Conservation (phyloP, 2,797 vertebrate species). For the Spinus pinus region DNA sequence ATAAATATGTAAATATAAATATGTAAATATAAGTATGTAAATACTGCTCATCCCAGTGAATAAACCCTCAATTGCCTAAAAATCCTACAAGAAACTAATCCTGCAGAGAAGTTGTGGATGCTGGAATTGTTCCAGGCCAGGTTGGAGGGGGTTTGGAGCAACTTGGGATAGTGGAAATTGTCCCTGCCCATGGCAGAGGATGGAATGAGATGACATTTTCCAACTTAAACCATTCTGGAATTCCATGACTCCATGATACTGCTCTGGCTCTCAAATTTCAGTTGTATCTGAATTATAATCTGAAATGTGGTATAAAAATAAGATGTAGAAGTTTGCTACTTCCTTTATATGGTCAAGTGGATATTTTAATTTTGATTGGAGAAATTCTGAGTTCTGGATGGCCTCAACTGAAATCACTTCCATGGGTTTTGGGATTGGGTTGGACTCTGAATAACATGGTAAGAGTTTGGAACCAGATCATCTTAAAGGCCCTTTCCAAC, state of each 20-base stretch:
- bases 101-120: background rate
- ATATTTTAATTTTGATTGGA: background rate
- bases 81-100: background rate
- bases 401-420: background rate
- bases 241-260: background rate
- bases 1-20: background rate
- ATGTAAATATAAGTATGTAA: background rate
- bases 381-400: rapidly evolving
- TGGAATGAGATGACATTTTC: background rate
- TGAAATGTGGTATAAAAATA: background rate
- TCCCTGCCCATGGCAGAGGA: background rate
- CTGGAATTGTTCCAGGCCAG: background rate
- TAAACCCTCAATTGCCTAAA: background rate
- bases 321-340: too few relatives aligned
- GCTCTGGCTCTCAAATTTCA: background rate
- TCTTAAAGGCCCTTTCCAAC: background rate
- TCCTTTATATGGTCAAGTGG: background rate
- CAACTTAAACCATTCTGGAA: background rate
- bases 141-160: background rate
- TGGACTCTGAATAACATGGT: background rate
- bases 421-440: background rate
- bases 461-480: background rate
- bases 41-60: background rate
- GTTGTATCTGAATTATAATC: background rate
- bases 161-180: background rate